Evolutionary conservation across 1,140 invertebrate genomes (phyloP).

Genomic region (Cotesia glomerata): DNA sequence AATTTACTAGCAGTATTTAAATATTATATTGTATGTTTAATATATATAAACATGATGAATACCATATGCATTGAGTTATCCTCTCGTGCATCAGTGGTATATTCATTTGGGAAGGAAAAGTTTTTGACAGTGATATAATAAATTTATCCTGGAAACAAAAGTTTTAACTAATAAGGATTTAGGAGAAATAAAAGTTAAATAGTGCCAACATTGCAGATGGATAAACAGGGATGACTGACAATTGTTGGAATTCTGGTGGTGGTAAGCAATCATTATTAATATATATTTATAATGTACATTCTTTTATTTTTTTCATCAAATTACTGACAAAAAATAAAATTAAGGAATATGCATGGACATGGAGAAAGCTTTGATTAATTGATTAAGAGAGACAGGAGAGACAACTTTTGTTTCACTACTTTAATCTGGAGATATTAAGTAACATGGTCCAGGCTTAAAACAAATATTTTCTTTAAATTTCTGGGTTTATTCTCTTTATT

Average conservation of each 20-base stretch:
- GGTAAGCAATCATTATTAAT: slow-evolving; percentile 60
- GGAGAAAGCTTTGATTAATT: slow-evolving; percentile 1
- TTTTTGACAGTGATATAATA: slow-evolving; percentile 50
- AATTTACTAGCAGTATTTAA: slow-evolving; percentile 1
- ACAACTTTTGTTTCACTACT: not conserved
- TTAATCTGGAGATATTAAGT: slow-evolving; percentile 20
- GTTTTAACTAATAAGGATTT: not conserved
- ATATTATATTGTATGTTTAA: not conserved
- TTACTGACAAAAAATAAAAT: not conserved
- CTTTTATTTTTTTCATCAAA: not conserved
- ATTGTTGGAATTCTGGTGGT: slow-evolving; percentile 70
- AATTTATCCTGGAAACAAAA: slow-evolving; percentile 43
- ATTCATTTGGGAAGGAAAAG: slow-evolving; percentile 35
- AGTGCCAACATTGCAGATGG: slow-evolving; percentile 61
- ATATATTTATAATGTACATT: not conserved
- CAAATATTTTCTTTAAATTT: not conserved
- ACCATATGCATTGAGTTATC: slow-evolving; percentile 15
- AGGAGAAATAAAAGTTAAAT: slow-evolving; percentile 43
- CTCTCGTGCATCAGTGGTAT: slow-evolving; percentile 40
- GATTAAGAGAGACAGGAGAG: slow-evolving; percentile 14
- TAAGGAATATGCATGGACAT: not conserved
- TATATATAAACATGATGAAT: slow-evolving; percentile 21
- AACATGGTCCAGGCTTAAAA: slow-evolving; percentile 14
- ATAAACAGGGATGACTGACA: slow-evolving; percentile 69
- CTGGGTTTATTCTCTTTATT: not conserved